phyloP scores from a whole-genome alignment of 2,888 invertebrate genomes.

The Lasioglossum oenotherae region DNA sequence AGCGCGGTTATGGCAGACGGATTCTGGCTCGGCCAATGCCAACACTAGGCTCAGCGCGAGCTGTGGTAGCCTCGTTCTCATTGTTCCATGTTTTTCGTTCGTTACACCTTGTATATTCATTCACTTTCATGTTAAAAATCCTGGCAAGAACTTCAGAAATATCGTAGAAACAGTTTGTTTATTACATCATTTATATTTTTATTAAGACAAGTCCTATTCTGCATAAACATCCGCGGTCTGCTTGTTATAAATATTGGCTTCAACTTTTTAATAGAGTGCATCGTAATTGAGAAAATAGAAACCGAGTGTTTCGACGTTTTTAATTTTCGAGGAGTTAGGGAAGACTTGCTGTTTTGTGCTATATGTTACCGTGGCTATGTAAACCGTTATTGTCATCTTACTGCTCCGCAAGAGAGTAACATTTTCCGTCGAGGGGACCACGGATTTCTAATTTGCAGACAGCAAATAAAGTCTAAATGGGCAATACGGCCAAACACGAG shows the following conservation, averaged over 20 bases:
- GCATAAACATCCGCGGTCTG: no score
- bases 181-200: no score
- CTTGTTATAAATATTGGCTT: background rate
- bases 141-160: no score
- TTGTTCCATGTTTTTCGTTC: no score
- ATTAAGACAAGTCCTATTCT: no score
- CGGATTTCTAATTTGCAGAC: constrained; percentile 41
- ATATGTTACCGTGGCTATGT: background rate
- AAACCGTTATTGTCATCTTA: constrained; percentile 4
- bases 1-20: no score
- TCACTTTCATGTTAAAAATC: no score
- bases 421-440: constrained; percentile 16
- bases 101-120: no score
- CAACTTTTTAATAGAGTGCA: background rate
- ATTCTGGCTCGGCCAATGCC: no score
- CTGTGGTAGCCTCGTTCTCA: no score
- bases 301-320: background rate
- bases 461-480: constrained; percentile 36
- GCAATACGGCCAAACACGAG: constrained; percentile 30
- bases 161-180: no score
- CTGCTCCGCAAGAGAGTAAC: background rate
- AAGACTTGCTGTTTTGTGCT: background rate
- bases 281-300: background rate
- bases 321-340: background rate
- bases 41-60: no score